Evolutionary conservation across 2,888 invertebrate species (phyloP).

Genomic region (Ypsolopha sequella): DNA sequence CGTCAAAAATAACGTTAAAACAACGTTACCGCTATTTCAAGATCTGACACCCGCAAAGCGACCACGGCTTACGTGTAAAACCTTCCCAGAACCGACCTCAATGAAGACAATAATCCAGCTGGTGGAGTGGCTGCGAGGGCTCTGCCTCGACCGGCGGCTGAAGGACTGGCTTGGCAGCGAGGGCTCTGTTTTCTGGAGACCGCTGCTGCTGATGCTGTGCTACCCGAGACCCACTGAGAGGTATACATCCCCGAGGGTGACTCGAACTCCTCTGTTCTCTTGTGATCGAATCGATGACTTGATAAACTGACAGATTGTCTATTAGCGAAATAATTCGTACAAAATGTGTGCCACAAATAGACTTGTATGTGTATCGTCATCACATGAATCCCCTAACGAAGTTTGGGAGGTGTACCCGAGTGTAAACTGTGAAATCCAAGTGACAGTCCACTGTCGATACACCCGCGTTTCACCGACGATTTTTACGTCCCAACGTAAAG

Average conservation of each 20-base stretch:
- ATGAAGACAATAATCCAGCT: slow-evolving; percentile 58
- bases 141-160: slow-evolving; percentile 84
- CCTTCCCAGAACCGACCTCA: slow-evolving; percentile 23
- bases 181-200: slow-evolving; percentile 89
- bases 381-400: too few species aligned
- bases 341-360: too few species aligned
- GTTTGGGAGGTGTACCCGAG: too few species aligned
- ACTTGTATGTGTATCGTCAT: too few species aligned
- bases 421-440: too few species aligned
- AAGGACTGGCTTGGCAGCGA: slow-evolving; percentile 91
- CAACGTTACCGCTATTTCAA: too few species aligned
- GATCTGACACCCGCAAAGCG: too few species aligned
- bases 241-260: slow-evolving; percentile 20
- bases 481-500: too few species aligned
- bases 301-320: background rate
- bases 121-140: slow-evolving; percentile 84
- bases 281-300: background rate
- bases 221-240: slow-evolving; percentile 61
- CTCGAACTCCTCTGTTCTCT: background rate
- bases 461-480: too few species aligned
- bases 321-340: too few species aligned
- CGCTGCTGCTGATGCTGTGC: slow-evolving; percentile 81
- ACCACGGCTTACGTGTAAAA: too few species aligned
- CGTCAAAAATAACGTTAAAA: background rate
- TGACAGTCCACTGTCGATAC: too few species aligned